phyloP scores from a whole-genome alignment of 1,140 invertebrate genomes.

The Sitodiplosis mosellana region DNA sequence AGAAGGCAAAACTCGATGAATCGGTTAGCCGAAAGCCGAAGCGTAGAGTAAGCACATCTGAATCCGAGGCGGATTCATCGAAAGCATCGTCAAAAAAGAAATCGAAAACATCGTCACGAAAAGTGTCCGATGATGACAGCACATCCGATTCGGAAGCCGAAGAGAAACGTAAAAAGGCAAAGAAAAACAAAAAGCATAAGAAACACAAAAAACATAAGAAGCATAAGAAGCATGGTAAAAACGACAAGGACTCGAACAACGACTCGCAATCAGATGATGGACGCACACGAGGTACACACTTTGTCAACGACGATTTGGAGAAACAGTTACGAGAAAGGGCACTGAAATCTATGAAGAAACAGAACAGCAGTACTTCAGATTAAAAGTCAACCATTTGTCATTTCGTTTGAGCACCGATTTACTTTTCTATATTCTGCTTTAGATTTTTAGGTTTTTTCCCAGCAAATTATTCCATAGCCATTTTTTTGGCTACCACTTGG shows the following conservation, averaged over 20 bases:
- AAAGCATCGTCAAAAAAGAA: slow-evolving; percentile 23
- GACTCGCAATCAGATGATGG: slow-evolving; percentile 44
- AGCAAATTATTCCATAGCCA: too few relatives aligned
- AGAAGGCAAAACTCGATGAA: too few relatives aligned
- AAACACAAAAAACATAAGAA: slow-evolving; percentile 47
- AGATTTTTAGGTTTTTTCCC: too few relatives aligned
- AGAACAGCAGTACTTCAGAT: slow-evolving; percentile 9
- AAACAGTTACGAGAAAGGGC: slow-evolving; percentile 75
- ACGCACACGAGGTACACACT: slow-evolving; percentile 35
- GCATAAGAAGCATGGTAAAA: slow-evolving; percentile 38
- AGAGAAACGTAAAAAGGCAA: slow-evolving; percentile 38
- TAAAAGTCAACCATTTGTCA: too few relatives aligned
- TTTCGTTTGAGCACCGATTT: too few relatives aligned
- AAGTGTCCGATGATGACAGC: slow-evolving; percentile 36
- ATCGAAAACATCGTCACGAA: slow-evolving; percentile 30
- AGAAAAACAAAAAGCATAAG: slow-evolving; percentile 49
- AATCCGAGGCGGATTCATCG: slow-evolving; percentile 24
- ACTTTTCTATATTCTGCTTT: too few relatives aligned
- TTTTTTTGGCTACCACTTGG: too few relatives aligned
- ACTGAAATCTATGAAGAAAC: slow-evolving; percentile 42
- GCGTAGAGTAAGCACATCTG: slow-evolving; percentile 25
- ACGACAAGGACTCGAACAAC: slow-evolving; percentile 41
- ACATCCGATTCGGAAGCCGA: slow-evolving; percentile 42
- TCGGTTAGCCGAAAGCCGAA: background rate
- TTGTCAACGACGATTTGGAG: slow-evolving; percentile 59